Evolutionary conservation across 2,113 vertebrate species (phyloP), one percentile per base, ranked within the genome.

Genomic region (Melanotaenia duboulayi): DNA sequence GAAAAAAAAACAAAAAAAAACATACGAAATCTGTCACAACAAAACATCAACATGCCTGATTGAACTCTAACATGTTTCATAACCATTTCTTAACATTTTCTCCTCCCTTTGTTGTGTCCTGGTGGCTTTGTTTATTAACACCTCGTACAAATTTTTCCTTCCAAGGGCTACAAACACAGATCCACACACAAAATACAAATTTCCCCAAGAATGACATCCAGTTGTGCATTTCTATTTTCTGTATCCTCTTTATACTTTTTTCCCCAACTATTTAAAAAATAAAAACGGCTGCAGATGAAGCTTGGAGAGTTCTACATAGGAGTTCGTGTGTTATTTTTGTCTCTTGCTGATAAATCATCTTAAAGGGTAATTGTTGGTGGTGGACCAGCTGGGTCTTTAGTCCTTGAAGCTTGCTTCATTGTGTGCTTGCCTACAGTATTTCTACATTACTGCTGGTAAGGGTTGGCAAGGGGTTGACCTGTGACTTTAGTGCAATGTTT

Each of bases 141-240:
- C 76, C 73, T 89, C 84, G 83, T 83, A 91, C 76, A 87, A 54
- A 56, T 25, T 54, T 75, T 85, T 86, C 35, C 83, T 68, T 90
- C 75, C 89, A 93, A 94, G 93, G 93, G 92, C 90, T 92, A 90
- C 80, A 72, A 84, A 74, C 39, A 81, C 81, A 82, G 69, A 82
- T 73, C 76, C 68, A 78, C 46, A 62, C 80, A 52, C 64, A 82
- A 77, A 78, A 75, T 52, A 78, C 49, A 39, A 42, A 13, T 66
- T 64, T 74, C 70, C 70, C 71, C 78, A 78, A 74, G 71, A 80
- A 80, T 57, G 68, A 82, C 71, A 81, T 85, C 85, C 73, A 71
- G 73, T 76, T 86, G 84, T 81, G 82, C 44, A 28, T 63, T 80
- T 80, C 71, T 55, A 50, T 82, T 77, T 66, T 82, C 60, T 28